Percentiles rank a stretch among this genome's conserved stretches.
Conservation (phyloP, 2,113 vertebrate species). For the Ovis canadensis region DNA sequence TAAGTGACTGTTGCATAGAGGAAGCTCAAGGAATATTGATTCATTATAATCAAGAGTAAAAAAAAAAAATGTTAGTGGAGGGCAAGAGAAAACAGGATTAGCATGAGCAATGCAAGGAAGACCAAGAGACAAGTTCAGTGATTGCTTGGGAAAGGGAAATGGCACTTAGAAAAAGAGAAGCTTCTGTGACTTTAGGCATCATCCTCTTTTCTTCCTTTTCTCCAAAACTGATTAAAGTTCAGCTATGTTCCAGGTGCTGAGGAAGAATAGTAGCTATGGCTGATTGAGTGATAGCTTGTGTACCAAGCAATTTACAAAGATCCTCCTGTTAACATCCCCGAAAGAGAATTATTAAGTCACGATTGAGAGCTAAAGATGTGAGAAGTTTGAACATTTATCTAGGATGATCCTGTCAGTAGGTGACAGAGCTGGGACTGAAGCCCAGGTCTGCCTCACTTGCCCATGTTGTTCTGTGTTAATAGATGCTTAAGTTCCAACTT, state of each 20-base stretch:
- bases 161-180: not conserved
- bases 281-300: not conserved
- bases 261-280: not conserved
- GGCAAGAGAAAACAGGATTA: not conserved
- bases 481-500: not conserved
- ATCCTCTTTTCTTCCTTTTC: not conserved
- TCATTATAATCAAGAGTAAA: not conserved
- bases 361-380: not conserved
- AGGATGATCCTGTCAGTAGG: not conserved
- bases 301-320: not conserved
- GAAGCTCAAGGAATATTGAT: not conserved
- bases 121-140: not conserved
- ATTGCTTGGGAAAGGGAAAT: not conserved
- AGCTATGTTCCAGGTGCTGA: not conserved
- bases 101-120: not conserved
- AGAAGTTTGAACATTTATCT: not conserved
- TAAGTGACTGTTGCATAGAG: not conserved
- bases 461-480: not conserved
- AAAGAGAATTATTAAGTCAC: not conserved
- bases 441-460: not conserved
- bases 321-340: not conserved
- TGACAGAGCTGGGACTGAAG: not conserved
- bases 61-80: not conserved
- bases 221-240: not conserved
- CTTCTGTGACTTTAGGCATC: not conserved